Percentiles rank a stretch among this genome's conserved stretches.
These are phyloP conservation scores for Brachionus plicatilis DNA, from an alignment of 1,140 invertebrate genomes.

Conservation along the genomic window DNA sequence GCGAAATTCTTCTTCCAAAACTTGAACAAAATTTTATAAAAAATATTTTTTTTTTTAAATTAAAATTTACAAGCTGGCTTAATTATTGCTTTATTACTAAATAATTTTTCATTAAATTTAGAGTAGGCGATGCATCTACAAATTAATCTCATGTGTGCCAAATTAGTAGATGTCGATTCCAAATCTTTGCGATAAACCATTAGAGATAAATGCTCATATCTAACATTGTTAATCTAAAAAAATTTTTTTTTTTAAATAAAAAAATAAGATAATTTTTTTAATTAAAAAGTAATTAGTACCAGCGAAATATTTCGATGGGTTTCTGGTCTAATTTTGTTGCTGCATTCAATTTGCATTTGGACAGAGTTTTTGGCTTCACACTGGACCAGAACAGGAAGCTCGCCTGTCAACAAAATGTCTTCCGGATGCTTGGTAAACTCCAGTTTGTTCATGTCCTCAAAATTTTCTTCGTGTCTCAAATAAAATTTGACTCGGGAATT, in stretches of 20 bases:
- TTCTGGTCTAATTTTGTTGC: not conserved
- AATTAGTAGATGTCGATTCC: not conserved
- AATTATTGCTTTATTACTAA: slow-evolving; percentile 21
- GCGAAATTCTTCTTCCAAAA: slow-evolving; percentile 14
- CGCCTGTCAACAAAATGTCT: not conserved
- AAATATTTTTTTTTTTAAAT: not conserved
- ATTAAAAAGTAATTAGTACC: not conserved
- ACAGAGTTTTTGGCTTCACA: not conserved
- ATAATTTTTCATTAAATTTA: slow-evolving; percentile 18
- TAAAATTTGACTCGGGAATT: slow-evolving; percentile 20
- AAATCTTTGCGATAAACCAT: not conserved
- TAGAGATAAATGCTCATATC: not conserved
- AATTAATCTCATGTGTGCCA: not conserved
- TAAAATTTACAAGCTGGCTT: not conserved
- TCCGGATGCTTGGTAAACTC: slow-evolving; percentile 24
- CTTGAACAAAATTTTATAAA: not conserved
- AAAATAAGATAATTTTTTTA: not conserved
- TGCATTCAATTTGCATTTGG: slow-evolving; percentile 3
- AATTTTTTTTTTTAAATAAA: not conserved
- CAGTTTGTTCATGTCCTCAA: not conserved
- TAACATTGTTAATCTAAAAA: slow-evolving; percentile 1
- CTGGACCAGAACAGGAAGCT: slow-evolving; percentile 24
- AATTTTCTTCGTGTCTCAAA: not conserved
- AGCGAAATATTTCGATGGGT: not conserved
- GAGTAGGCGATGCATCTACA: slow-evolving; percentile 16